phyloP scores from a whole-genome alignment of 2,888 invertebrate species.

The Trileptium ribeirensis region DNA sequence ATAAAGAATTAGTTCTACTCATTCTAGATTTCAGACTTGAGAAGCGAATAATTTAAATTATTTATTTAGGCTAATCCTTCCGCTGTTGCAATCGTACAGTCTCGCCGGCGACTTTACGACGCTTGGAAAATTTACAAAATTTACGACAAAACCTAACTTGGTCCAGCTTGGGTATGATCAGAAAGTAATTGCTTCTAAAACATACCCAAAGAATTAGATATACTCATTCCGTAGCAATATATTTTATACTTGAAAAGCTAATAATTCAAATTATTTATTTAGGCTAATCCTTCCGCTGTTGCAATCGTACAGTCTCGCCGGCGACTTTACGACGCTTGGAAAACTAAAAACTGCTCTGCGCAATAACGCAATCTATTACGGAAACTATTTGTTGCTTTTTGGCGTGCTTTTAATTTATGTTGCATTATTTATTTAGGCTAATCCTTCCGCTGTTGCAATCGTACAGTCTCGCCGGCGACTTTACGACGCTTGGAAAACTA shows the following conservation, averaged over 20 bases:
- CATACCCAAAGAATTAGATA: slow-evolving; percentile 92
- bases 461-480: slow-evolving; percentile 95
- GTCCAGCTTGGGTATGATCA: too few relatives aligned
- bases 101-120: slow-evolving; percentile 95
- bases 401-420: slow-evolving; percentile 87
- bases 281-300: slow-evolving; percentile 92
- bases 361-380: slow-evolving; percentile 96
- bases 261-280: slow-evolving; percentile 94
- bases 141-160: too few relatives aligned
- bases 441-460: slow-evolving; percentile 98
- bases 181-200: too few relatives aligned
- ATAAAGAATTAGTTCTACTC: slow-evolving; percentile 93
- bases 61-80: slow-evolving; percentile 88
- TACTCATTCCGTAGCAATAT: slow-evolving; percentile 76
- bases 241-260: slow-evolving; percentile 75
- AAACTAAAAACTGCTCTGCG: slow-evolving; percentile 87
- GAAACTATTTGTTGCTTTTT: slow-evolving; percentile 66
- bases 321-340: slow-evolving; percentile 88
- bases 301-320: slow-evolving; percentile 97
- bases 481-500: slow-evolving; percentile 83
- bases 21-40: slow-evolving; percentile 79
- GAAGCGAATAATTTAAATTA: slow-evolving; percentile 85
- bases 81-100: slow-evolving; percentile 96
- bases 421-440: too few relatives aligned
- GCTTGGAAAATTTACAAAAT: slow-evolving; percentile 82